A percentile compares a stretch with the other conserved stretches of the same genome.
phyloP scores from a whole-genome alignment of 2,113 vertebrate species.

The Lethenteron reissneri region DNA sequence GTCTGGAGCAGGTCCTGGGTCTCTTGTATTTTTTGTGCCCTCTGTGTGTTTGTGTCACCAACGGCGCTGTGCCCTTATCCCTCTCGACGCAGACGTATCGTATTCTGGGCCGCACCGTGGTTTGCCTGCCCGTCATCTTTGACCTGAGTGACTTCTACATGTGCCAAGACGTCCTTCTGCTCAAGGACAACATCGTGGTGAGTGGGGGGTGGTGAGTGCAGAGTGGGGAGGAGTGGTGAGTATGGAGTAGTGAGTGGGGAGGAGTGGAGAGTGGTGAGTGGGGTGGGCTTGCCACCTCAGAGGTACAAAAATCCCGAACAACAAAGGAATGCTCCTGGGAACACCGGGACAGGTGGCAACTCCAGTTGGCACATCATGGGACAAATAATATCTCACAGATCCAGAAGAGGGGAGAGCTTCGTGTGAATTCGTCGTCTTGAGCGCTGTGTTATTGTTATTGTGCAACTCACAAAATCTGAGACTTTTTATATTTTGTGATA shows the following conservation, averaged over 20 bases:
- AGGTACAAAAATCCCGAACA: neutral
- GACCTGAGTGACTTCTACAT: constrained; percentile 98
- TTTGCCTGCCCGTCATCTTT: constrained; percentile 93
- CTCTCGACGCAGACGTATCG: constrained; percentile 53
- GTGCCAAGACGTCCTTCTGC: constrained; percentile 88
- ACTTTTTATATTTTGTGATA: no score
- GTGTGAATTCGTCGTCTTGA: no score
- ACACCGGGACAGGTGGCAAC: neutral
- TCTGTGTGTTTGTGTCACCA: neutral
- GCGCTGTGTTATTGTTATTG: no score
- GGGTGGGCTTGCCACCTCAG: neutral
- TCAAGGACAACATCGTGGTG: constrained; percentile 98
- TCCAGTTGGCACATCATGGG: neutral
- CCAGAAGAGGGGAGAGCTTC: neutral
- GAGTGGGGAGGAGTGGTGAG: neutral
- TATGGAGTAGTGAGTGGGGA: neutral
- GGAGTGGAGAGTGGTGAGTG: neutral
- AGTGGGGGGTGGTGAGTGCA: neutral
- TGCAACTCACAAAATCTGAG: no score
- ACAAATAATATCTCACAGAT: neutral
- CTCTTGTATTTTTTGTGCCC: neutral
- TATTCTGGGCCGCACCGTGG: constrained; percentile 84
- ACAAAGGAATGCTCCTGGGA: neutral
- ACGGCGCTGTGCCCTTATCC: neutral
- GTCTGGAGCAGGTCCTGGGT: no score